These are phyloP conservation scores for Tenthredo livida DNA, from an alignment of 2,888 invertebrate genomes.

Conservation along the genomic window DNA sequence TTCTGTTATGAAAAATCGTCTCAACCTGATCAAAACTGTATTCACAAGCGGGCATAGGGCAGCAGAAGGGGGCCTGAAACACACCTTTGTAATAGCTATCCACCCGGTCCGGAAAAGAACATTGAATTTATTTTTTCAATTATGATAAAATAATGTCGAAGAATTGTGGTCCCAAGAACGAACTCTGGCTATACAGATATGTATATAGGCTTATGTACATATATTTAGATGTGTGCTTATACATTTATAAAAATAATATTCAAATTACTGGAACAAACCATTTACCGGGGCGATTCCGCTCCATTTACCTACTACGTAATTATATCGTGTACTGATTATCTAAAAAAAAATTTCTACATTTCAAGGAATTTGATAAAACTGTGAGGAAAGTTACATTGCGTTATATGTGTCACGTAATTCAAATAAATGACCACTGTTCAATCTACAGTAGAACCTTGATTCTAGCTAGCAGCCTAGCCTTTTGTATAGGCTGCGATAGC, in stretches of 20 bases:
- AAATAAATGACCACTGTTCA: constrained; percentile 41
- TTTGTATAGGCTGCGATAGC: background rate
- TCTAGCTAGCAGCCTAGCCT: constrained; percentile 2
- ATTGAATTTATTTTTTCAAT: background rate
- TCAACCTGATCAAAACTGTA: background rate
- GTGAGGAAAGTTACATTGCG: constrained; percentile 28
- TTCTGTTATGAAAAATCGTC: too few relatives aligned
- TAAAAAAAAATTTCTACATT: constrained; percentile 35
- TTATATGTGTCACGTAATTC: constrained; percentile 34
- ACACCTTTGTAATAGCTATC: background rate
- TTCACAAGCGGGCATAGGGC: background rate
- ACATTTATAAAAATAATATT: constrained; percentile 14
- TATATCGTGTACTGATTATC: constrained; percentile 19
- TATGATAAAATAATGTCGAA: background rate
- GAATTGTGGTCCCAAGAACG: background rate
- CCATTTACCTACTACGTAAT: background rate
- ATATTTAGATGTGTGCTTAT: background rate
- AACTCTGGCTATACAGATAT: constrained; percentile 4
- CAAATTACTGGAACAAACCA: background rate
- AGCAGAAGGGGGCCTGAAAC: background rate
- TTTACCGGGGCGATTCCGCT: background rate
- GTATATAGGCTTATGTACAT: background rate
- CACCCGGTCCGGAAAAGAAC: background rate
- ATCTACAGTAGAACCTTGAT: constrained; percentile 23
- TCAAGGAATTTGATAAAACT: constrained; percentile 21